Evolutionary conservation across 1,140 invertebrate genomes (phyloP).

Genomic region (Aphidius gifuensis): DNA sequence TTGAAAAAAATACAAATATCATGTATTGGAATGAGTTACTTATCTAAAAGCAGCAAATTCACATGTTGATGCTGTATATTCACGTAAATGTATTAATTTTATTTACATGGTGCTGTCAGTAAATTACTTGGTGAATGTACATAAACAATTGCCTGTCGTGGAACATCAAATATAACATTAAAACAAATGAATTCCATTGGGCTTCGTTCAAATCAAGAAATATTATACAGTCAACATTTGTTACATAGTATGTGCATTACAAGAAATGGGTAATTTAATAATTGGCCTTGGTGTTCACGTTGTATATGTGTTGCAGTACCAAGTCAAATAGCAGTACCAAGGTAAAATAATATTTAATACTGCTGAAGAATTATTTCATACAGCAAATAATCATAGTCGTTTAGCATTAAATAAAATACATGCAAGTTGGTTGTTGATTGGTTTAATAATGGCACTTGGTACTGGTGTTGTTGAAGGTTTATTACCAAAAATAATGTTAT

Average conservation of each 20-base stretch:
- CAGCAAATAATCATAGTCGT: conserved; percentile 95
- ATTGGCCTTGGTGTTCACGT: conserved; percentile 84
- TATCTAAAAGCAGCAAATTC: conserved; percentile 91
- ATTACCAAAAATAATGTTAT: conserved; percentile 80
- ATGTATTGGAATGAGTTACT: conserved; percentile 88
- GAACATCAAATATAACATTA: conserved; percentile 86
- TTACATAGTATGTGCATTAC: conserved; percentile 82
- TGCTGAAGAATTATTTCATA: conserved; percentile 93
- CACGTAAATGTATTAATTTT: conserved; percentile 95
- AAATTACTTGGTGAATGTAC: conserved; percentile 94
- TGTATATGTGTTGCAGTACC: conserved; percentile 91
- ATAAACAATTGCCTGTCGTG: conserved; percentile 91
- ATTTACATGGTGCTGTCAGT: conserved; percentile 89
- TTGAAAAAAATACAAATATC: conserved; percentile 89
- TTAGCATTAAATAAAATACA: conserved; percentile 92
- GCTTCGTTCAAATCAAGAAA: conserved; percentile 85
- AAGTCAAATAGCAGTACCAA: conserved; percentile 83
- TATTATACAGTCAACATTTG: conserved; percentile 90
- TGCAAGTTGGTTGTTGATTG: conserved; percentile 96
- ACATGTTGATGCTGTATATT: conserved; percentile 97
- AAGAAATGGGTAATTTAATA: conserved; percentile 85
- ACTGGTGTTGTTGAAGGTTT: conserved; percentile 85
- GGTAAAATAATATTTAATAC: conserved; percentile 96
- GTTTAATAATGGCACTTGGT: conserved; percentile 92
- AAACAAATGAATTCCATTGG: conserved; percentile 95